These are phyloP conservation scores for Germaria angustata DNA, from an alignment of 2,888 invertebrate genomes.

Conservation along the genomic window DNA sequence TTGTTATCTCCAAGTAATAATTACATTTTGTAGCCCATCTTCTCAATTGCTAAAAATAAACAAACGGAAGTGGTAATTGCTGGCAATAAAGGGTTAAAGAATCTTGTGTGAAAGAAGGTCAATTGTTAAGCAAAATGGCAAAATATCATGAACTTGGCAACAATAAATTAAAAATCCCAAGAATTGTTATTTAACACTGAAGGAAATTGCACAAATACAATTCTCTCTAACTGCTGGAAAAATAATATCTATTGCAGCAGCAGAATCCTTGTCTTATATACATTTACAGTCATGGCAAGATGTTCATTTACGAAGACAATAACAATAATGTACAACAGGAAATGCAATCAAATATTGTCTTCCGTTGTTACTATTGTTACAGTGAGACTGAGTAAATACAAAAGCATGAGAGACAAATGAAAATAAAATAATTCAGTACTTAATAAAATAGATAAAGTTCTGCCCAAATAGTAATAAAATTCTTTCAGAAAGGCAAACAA, in stretches of 20 bases:
- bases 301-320: not conserved
- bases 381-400: not conserved
- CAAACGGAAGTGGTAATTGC: not conserved
- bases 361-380: constrained; percentile 38
- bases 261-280: not conserved
- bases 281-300: not conserved
- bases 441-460: not conserved
- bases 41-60: not conserved
- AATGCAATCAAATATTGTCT: constrained; percentile 51
- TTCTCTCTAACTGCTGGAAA: no score
- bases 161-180: constrained; percentile 34
- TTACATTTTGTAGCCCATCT: constrained; percentile 20
- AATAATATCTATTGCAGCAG: not conserved
- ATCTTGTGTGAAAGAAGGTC: constrained; percentile 28
- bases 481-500: no score
- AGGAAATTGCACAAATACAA: constrained; percentile 45
- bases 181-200: constrained; percentile 28
- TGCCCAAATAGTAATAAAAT: not conserved
- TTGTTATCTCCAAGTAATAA: constrained; percentile 29
- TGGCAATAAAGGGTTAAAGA: not conserved
- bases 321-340: constrained; percentile 23
- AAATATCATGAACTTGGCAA: constrained; percentile 56
- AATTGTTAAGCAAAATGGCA: constrained; percentile 37
- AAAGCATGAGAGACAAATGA: not conserved
- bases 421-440: not conserved